Evolutionary conservation across 2,888 invertebrate genomes (phyloP), one percentile per base, ranked within the genome.

Genomic region (Muscina levida): DNA sequence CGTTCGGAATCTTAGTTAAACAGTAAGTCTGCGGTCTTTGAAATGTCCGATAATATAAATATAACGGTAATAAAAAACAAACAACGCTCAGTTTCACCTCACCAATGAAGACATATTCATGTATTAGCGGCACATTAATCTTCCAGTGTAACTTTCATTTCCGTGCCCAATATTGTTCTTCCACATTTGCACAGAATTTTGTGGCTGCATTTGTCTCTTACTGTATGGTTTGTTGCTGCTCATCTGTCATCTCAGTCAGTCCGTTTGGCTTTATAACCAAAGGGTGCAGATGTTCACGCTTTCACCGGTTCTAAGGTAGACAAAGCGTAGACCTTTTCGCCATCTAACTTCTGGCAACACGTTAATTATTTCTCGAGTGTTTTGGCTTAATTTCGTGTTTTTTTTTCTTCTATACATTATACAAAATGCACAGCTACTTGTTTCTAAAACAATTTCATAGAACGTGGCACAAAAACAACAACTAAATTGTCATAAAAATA

Each of bases 321-420:
- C 74, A 39, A 42, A 72, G 31, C 48, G 67, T 72, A 79, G 71
- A 71, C 66, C 74, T 51, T 74, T 74, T 66, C 31, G n/a, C 59
- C 51, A 15, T 56, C 37, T 11, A 81, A 82, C 86, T 85, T 70
- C 82, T 85, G 87, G 83, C 85, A 87, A 87, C 88, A 87, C 87
- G 87, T 88, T 85, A 88, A 88, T 89, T 87, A 89, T 53, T 53
- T 53, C 53, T 53, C 53, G 53, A 53, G 53, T 53, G 53, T 24
- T 3, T 53, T 53, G 24, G 53, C 22, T 44, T 22, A 22, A 11
- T 53, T 53, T 53, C 53, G 2, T 48, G 44, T 53, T 24, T 22
- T 8, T 5, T 53, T 53, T 53, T 53, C 88, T 22, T 8, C 3
- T 53, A 22, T 53, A 22, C 88, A 88, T 89, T 88, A 89, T 89